These are phyloP conservation scores for Caranx melampygus DNA, from an alignment of 2,113 vertebrate species.

Conservation along the genomic window DNA sequence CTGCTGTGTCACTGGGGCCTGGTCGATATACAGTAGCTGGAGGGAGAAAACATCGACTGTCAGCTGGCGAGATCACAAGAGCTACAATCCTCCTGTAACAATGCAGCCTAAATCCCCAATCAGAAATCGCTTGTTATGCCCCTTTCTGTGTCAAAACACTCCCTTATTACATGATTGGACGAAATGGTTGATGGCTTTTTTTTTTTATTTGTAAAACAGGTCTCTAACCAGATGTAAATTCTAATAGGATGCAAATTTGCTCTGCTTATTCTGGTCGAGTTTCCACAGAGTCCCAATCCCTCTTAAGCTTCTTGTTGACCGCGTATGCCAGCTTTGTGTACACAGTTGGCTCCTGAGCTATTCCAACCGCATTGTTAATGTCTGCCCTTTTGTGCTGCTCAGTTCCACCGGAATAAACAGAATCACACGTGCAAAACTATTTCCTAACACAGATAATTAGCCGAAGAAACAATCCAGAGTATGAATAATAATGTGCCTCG, in stretches of 20 bases:
- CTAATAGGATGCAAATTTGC: slow-evolving; percentile 75
- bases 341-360: slow-evolving; percentile 77
- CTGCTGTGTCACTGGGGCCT: slow-evolving; percentile 48
- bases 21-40: slow-evolving; percentile 52
- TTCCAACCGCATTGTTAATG: slow-evolving; percentile 81
- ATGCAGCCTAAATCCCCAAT: slow-evolving; percentile 63
- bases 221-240: slow-evolving; percentile 74
- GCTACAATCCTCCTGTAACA: slow-evolving; percentile 55
- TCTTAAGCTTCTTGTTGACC: slow-evolving; percentile 82
- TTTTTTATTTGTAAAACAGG: slow-evolving; percentile 68
- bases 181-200: slow-evolving; percentile 70
- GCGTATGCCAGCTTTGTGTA: slow-evolving; percentile 79
- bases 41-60: slow-evolving; percentile 55
- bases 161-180: slow-evolving; percentile 71
- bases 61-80: slow-evolving; percentile 53
- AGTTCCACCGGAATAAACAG: slow-evolving; percentile 80
- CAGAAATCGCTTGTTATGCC: slow-evolving; percentile 61
- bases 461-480: slow-evolving; percentile 77
- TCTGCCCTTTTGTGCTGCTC: slow-evolving; percentile 78
- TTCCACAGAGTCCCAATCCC: slow-evolving; percentile 75
- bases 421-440: slow-evolving; percentile 78
- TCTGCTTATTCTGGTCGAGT: slow-evolving; percentile 68
- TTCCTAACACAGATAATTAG: slow-evolving; percentile 82
- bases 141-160: slow-evolving; percentile 65
- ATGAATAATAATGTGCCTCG: slow-evolving; percentile 80